These are phyloP conservation scores for Amphimallon solstitiale DNA, from an alignment of 2,888 invertebrate species.

Conservation along the genomic window DNA sequence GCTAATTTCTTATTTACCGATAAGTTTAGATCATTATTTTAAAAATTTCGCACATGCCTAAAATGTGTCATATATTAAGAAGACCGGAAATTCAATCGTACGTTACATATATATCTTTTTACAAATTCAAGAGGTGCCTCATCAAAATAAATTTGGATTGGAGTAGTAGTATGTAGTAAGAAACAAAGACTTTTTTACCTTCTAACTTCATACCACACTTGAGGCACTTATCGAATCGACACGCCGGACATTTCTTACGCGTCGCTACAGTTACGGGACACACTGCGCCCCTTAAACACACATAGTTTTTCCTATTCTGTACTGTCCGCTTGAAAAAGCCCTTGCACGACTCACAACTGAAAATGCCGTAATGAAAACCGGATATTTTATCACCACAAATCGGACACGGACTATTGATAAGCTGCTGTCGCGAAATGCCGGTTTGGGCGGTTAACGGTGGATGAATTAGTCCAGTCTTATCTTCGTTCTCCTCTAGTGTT, in stretches of 20 bases:
- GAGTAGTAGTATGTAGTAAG: too few species aligned
- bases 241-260: conserved; percentile 96
- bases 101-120: too few species aligned
- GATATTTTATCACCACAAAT: conserved; percentile 96
- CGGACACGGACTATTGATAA: conserved; percentile 92
- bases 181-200: too few species aligned
- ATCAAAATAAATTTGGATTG: too few species aligned
- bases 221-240: conserved; percentile 94
- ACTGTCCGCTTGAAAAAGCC: conserved; percentile 98
- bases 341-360: conserved; percentile 97
- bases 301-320: conserved; percentile 97
- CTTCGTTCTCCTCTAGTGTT: conserved; percentile 64
- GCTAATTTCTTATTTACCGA: too few species aligned
- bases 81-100: too few species aligned
- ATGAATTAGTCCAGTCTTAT: conserved; percentile 62
- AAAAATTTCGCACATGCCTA: too few species aligned
- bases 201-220: conserved; percentile 97
- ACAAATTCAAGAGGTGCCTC: too few species aligned
- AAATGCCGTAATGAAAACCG: conserved; percentile 98
- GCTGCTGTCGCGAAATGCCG: conserved; percentile 87
- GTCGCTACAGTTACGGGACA: conserved; percentile 94
- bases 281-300: conserved; percentile 88
- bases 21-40: too few species aligned
- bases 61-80: too few species aligned
- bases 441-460: conserved; percentile 71